Conservation (phyloP, 2,113 vertebrate genomes). For the Carlito syrichta region DNA sequence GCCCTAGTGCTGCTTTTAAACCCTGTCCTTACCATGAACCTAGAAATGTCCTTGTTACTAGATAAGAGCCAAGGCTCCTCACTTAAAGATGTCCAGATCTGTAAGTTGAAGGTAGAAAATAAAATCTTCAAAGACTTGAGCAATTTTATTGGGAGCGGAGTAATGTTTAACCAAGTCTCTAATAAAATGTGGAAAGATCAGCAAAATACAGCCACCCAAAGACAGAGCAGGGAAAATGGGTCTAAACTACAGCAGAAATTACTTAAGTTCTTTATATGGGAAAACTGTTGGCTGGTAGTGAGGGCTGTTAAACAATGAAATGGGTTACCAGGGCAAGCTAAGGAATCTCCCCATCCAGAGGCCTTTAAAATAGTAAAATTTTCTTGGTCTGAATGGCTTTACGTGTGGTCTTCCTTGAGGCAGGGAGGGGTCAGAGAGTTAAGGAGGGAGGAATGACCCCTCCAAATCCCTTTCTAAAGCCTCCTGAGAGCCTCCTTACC, state of each 20-base stretch:
- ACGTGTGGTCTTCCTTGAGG: conserved; percentile 52
- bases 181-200: conserved; percentile 50
- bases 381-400: conserved; percentile 60
- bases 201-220: conserved; percentile 44
- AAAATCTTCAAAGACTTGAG: conserved; percentile 67
- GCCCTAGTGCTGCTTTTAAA: background rate
- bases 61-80: background rate
- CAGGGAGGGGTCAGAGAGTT: background rate
- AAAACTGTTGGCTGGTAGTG: conserved; percentile 8
- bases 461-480: conserved; percentile 20
- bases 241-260: conserved; percentile 33
- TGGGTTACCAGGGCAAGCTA: conserved; percentile 62
- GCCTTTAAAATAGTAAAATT: conserved; percentile 60
- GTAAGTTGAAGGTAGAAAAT: conserved; percentile 22
- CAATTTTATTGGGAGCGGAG: conserved; percentile 49
- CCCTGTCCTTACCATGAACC: conserved; percentile 15
- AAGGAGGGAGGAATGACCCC: conserved; percentile 40
- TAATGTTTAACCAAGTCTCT: conserved; percentile 72
- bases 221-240: conserved; percentile 25
- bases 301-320: conserved; percentile 53
- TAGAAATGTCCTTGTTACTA: conserved; percentile 7
- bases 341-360: conserved; percentile 45
- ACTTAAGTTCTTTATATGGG: conserved; percentile 44
- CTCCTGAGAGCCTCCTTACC: conserved; percentile 17
- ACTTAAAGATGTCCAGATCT: conserved; percentile 41